Conservation (phyloP, 2,113 vertebrate genomes). For the Corythaixoides concolor region DNA sequence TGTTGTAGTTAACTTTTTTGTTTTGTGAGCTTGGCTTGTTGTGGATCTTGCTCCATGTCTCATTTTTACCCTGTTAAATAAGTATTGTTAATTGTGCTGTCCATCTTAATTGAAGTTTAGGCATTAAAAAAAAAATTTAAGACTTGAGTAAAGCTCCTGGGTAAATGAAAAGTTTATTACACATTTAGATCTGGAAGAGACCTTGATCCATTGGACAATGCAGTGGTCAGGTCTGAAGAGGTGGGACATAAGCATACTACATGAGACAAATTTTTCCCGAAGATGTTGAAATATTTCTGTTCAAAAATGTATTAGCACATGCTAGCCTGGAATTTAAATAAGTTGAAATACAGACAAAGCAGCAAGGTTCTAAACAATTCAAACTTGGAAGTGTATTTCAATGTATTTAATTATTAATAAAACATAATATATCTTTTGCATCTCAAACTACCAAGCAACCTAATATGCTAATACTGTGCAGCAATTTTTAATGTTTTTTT, state of each 20-base stretch:
- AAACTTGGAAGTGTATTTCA: not conserved
- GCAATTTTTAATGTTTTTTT: not conserved
- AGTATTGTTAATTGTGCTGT: not conserved
- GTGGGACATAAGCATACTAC: not conserved
- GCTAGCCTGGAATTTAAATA: not conserved
- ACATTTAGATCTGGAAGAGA: not conserved
- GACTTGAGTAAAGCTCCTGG: too few species aligned
- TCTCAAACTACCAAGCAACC: not conserved
- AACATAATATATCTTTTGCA: not conserved
- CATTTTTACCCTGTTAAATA: not conserved
- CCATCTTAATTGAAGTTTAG: not conserved
- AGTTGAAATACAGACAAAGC: not conserved
- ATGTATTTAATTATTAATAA: not conserved
- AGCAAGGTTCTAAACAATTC: not conserved
- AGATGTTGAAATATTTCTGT: not conserved
- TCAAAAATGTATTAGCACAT: not conserved
- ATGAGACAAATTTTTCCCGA: not conserved
- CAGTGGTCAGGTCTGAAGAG: not conserved
- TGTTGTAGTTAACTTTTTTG: not conserved
- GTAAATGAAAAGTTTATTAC: not conserved
- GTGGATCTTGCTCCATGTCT: not conserved
- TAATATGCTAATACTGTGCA: not conserved
- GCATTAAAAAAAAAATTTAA: too few species aligned
- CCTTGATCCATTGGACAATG: not conserved
- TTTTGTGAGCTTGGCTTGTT: not conserved